A percentile compares a stretch with the other conserved stretches of the same genome.
phyloP scores from a whole-genome alignment of 2,888 invertebrate genomes.

The Limnephilus auricula region DNA sequence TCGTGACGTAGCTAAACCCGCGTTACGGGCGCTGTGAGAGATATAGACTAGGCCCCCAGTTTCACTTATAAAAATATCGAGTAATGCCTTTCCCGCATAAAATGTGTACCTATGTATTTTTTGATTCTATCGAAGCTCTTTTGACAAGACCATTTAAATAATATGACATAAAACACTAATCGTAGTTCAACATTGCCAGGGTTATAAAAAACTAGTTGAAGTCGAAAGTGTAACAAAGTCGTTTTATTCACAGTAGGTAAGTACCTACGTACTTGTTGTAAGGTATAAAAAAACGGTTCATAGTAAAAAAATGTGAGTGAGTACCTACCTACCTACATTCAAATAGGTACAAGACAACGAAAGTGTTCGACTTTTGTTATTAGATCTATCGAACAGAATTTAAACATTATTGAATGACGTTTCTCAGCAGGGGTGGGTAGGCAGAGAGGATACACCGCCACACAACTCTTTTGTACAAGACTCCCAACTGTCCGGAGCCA shows the following conservation, averaged over 20 bases:
- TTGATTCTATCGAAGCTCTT: background rate
- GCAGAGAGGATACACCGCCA: too few species aligned
- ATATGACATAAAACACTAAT: background rate
- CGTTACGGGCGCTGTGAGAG: too few species aligned
- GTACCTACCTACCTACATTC: background rate
- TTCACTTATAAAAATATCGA: too few species aligned
- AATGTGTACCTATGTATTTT: background rate
- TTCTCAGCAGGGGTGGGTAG: too few species aligned
- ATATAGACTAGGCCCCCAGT: too few species aligned
- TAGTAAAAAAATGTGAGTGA: background rate
- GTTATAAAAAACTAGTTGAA: background rate
- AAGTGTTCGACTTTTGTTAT: background rate
- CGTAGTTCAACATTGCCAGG: background rate
- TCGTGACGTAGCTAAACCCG: too few species aligned
- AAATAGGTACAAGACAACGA: background rate
- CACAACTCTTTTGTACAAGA: too few species aligned
- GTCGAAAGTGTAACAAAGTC: background rate
- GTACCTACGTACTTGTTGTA: too few species aligned
- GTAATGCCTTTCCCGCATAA: too few species aligned
- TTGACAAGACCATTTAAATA: background rate
- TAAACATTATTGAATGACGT: background rate
- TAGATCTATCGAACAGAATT: background rate
- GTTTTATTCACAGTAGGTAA: background rate
- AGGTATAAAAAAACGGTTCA: background rate
- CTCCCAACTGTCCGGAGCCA: too few species aligned